Conservation (phyloP, 2,888 invertebrate genomes). For the Tupiocoris notatus region DNA sequence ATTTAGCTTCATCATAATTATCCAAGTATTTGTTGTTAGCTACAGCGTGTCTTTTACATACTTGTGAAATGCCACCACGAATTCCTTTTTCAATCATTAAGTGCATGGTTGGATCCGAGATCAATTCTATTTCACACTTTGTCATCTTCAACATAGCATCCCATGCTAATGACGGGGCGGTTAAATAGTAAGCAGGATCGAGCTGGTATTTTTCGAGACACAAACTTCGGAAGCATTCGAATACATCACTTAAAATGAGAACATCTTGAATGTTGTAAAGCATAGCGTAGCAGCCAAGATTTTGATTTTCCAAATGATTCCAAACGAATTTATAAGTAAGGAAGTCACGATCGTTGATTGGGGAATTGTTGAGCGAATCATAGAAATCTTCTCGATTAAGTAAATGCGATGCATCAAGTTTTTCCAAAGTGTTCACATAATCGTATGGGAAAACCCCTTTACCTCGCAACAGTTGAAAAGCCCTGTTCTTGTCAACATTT, state of each 20-base stretch:
- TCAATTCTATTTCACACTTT: slow-evolving; percentile 49
- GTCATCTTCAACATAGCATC: slow-evolving; percentile 51
- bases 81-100: slow-evolving; percentile 50
- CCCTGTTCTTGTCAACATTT: not conserved
- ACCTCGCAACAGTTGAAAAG: slow-evolving; percentile 46
- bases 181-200: slow-evolving; percentile 41
- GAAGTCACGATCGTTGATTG: slow-evolving; percentile 8
- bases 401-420: slow-evolving; percentile 1
- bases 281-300: not conserved
- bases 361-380: not conserved
- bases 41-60: slow-evolving; percentile 41
- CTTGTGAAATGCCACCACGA: slow-evolving; percentile 50
- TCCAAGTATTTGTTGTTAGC: slow-evolving; percentile 36
- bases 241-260: slow-evolving; percentile 8
- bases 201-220: slow-evolving; percentile 2
- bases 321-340: slow-evolving; percentile 4
- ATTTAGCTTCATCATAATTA: slow-evolving; percentile 15
- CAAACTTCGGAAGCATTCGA: not conserved
- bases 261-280: slow-evolving; percentile 5
- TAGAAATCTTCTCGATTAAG: slow-evolving; percentile 1
- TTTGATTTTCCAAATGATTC: slow-evolving; percentile 1
- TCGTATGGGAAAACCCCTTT: slow-evolving; percentile 28
- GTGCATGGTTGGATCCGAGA: slow-evolving; percentile 50
- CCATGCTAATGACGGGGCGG: slow-evolving; percentile 51
- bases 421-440: slow-evolving; percentile 13